phyloP scores from a whole-genome alignment of 2,797 vertebrate genomes.

The Galago senegalensis region DNA sequence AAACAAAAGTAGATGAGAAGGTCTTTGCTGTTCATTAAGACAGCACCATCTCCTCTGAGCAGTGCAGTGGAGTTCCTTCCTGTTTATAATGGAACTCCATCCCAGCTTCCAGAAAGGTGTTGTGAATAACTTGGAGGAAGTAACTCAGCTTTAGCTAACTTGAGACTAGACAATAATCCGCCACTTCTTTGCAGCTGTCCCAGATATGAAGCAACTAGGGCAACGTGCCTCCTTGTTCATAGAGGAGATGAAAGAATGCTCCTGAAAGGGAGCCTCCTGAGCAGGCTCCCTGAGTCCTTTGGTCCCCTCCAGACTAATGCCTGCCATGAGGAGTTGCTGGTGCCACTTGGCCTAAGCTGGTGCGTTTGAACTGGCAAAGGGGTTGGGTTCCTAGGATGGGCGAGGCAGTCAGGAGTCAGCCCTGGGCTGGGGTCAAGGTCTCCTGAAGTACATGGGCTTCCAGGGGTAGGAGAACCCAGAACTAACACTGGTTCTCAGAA shows the following conservation, averaged over 20 bases:
- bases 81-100: too few relatives aligned
- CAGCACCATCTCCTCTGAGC: neutral
- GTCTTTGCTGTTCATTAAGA: neutral
- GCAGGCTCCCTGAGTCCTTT: neutral
- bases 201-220: neutral
- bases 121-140: neutral
- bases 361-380: neutral
- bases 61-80: neutral
- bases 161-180: neutral
- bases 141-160: neutral
- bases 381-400: neutral
- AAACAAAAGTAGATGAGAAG: neutral
- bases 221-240: rapidly evolving
- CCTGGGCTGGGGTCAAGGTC: neutral
- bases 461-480: neutral
- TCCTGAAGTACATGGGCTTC: neutral
- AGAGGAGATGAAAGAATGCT: neutral
- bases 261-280: too few relatives aligned
- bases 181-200: neutral
- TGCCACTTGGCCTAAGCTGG: neutral
- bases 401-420: neutral
- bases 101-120: neutral
- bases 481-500: neutral
- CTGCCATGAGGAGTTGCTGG: neutral
- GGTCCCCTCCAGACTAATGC: neutral